Conservation (phyloP, 2,888 invertebrate species). For the Cryptocheilus praepositus region DNA sequence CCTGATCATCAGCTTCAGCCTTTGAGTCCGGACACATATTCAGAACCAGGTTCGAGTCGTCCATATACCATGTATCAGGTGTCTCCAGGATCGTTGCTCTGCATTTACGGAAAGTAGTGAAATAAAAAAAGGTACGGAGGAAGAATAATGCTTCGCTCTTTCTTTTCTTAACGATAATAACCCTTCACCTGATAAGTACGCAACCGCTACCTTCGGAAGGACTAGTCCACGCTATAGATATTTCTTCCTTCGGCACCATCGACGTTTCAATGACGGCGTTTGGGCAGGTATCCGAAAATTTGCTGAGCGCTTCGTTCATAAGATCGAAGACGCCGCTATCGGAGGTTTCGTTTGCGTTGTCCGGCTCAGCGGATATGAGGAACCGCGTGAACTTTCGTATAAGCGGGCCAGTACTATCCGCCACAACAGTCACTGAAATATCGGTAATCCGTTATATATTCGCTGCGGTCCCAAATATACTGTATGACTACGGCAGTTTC, state of each 20-base stretch:
- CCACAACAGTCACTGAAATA: constrained; percentile 80
- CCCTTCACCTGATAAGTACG: constrained; percentile 84
- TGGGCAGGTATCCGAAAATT: constrained; percentile 88
- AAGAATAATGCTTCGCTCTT: background rate
- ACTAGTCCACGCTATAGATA: constrained; percentile 93
- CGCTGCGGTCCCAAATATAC: background rate
- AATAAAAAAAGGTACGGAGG: constrained; percentile 9
- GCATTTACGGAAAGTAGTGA: constrained; percentile 27
- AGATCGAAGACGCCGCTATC: constrained; percentile 65
- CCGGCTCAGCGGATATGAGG: constrained; percentile 84
- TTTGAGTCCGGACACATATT: constrained; percentile 87
- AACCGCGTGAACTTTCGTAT: constrained; percentile 88
- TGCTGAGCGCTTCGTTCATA: constrained; percentile 78
- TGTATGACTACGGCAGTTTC: background rate
- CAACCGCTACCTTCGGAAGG: constrained; percentile 91
- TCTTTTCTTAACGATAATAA: constrained; percentile 36
- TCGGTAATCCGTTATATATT: background rate
- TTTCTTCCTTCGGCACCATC: constrained; percentile 86
- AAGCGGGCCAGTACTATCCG: constrained; percentile 77
- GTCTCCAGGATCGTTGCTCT: constrained; percentile 93
- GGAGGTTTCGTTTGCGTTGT: constrained; percentile 74
- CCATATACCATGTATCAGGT: constrained; percentile 89
- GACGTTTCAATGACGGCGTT: constrained; percentile 90
- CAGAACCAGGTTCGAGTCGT: constrained; percentile 88
- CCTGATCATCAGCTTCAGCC: constrained; percentile 77